Conservation (phyloP, 2,888 invertebrate species). For the Tachina lurida region DNA sequence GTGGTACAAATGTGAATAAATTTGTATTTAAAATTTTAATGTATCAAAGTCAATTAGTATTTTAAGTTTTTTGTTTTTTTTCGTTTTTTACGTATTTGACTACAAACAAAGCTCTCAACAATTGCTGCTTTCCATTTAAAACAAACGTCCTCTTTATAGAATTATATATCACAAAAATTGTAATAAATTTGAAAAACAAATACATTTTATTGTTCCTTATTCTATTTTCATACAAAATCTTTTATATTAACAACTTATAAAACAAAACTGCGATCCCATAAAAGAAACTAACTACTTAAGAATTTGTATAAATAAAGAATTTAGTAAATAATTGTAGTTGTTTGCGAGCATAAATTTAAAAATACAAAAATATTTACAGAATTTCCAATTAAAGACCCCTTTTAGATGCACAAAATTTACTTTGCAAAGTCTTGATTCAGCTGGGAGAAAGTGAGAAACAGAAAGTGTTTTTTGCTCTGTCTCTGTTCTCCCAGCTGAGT, state of each 20-base stretch:
- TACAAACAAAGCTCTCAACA: constrained; percentile 12
- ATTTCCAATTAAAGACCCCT: background rate
- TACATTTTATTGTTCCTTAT: background rate
- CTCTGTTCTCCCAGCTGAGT: too few relatives aligned
- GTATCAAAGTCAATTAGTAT: constrained; percentile 49
- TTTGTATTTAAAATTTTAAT: constrained; percentile 57
- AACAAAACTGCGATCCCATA: background rate
- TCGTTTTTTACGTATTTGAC: background rate
- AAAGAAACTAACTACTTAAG: background rate
- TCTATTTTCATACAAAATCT: background rate
- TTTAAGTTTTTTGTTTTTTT: constrained; percentile 30
- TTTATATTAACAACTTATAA: background rate
- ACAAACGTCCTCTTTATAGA: constrained; percentile 54
- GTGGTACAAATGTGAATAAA: constrained; percentile 64
- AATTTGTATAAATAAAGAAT: constrained; percentile 40
- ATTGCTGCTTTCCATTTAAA: constrained; percentile 19
- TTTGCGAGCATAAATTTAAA: background rate
- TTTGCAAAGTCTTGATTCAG: too few relatives aligned
- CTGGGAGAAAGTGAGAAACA: too few relatives aligned
- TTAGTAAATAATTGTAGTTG: constrained; percentile 13
- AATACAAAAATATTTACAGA: constrained; percentile 54
- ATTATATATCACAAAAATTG: constrained; percentile 9
- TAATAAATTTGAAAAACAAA: constrained; percentile 21
- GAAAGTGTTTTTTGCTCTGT: too few relatives aligned
- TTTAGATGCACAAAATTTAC: too few relatives aligned